These are phyloP conservation scores for Drosophila seguyi DNA, from an alignment of 1,140 invertebrate species.

Conservation along the genomic window DNA sequence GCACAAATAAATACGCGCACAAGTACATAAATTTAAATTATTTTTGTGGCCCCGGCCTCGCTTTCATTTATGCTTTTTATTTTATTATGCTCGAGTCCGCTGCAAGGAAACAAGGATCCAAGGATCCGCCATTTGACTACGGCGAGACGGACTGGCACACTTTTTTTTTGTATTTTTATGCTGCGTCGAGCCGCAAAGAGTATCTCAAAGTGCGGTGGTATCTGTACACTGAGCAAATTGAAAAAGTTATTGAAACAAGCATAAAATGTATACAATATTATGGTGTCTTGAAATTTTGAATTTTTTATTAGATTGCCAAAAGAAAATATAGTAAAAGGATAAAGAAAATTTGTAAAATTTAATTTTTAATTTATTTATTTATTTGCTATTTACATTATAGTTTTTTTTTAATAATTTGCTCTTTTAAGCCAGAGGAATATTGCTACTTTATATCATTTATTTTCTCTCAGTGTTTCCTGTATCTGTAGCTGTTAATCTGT, in stretches of 20 bases:
- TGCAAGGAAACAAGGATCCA: conserved; percentile 26
- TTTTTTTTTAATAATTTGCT: too few relatives aligned
- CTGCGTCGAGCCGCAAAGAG: conserved; percentile 9
- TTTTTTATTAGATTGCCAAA: too few relatives aligned
- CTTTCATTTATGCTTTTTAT: conserved; percentile 71
- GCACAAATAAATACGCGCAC: conserved; percentile 72
- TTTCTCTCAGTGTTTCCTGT: conserved; percentile 10
- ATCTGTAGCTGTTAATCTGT: conserved; percentile 39
- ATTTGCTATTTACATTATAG: too few relatives aligned
- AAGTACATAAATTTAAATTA: conserved; percentile 84
- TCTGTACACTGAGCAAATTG: neutral
- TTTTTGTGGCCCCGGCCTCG: conserved; percentile 55
- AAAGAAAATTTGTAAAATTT: too few relatives aligned
- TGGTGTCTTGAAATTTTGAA: too few relatives aligned
- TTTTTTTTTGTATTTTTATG: conserved; percentile 19
- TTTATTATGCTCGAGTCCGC: conserved; percentile 56
- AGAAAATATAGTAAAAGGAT: too few relatives aligned
- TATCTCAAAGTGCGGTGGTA: neutral
- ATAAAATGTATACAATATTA: neutral
- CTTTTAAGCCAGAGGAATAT: too few relatives aligned
- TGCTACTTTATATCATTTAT: neutral
- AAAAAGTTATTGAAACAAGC: neutral
- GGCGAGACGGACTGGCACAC: conserved; percentile 53
- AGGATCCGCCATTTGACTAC: conserved; percentile 33
- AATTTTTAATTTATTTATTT: too few relatives aligned